Evolutionary conservation across 2,113 vertebrate genomes (phyloP).

Genomic region (Hippocampus barbouri): DNA sequence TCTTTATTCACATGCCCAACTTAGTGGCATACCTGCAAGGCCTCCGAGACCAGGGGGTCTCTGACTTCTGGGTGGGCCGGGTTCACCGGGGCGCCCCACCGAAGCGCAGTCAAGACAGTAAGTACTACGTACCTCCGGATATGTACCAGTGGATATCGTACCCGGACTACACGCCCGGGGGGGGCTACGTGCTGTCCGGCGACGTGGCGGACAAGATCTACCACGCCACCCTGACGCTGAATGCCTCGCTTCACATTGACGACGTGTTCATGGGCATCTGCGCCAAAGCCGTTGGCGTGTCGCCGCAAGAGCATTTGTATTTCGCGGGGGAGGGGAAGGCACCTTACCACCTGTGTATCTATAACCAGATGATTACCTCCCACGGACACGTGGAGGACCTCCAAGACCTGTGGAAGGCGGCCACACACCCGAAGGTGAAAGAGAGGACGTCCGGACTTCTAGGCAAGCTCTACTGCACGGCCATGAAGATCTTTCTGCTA

Average conservation of each 20-base stretch:
- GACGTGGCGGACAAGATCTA: conserved; percentile 86
- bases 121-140: conserved; percentile 87
- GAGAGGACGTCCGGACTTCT: conserved; percentile 69
- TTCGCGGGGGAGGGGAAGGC: conserved; percentile 91
- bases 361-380: conserved; percentile 92
- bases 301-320: conserved; percentile 82
- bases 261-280: conserved; percentile 98
- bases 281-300: conserved; percentile 81
- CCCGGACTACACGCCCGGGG: conserved; percentile 92
- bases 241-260: conserved; percentile 90
- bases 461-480: conserved; percentile 81
- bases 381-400: conserved; percentile 87
- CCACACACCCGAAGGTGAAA: conserved; percentile 80
- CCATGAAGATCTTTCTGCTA: conserved; percentile 81
- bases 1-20: conserved; percentile 95
- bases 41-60: conserved; percentile 65
- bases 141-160: conserved; percentile 92
- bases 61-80: conserved; percentile 87
- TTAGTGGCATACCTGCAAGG: conserved; percentile 83
- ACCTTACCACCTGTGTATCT: conserved; percentile 88
- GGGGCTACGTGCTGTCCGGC: conserved; percentile 84
- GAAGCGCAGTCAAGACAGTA: conserved; percentile 80
- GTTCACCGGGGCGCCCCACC: conserved; percentile 88
- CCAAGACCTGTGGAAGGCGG: conserved; percentile 80
- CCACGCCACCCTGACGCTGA: conserved; percentile 83